These are phyloP conservation scores for Xiphophorus hellerii DNA, from an alignment of 2,113 vertebrate genomes.

Conservation along the genomic window DNA sequence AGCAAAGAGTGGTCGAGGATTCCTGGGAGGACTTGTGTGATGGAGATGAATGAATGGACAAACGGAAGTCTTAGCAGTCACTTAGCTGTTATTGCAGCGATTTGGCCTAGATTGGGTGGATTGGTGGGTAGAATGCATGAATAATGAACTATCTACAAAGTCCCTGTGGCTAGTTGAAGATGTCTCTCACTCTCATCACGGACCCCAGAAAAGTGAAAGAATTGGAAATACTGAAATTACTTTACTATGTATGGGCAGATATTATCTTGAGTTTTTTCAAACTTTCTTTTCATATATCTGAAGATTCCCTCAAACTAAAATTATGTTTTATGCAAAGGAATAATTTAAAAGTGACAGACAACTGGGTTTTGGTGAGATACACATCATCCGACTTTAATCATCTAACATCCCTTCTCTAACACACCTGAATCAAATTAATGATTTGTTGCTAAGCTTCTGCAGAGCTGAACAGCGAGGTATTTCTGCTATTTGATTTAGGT, in stretches of 20 bases:
- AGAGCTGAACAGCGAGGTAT: too few species aligned
- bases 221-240: slow-evolving; percentile 27
- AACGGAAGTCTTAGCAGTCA: slow-evolving; percentile 58
- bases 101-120: slow-evolving; percentile 72
- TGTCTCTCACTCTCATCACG: slow-evolving; percentile 62
- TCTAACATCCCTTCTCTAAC: too few species aligned
- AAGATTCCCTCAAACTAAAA: slow-evolving; percentile 18
- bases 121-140: slow-evolving; percentile 69
- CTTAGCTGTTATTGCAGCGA: slow-evolving; percentile 56
- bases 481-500: too few species aligned
- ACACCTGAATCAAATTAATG: too few species aligned
- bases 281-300: not conserved
- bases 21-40: slow-evolving; percentile 41
- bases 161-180: slow-evolving; percentile 65
- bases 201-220: slow-evolving; percentile 25
- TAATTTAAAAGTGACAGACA: slow-evolving; percentile 39
- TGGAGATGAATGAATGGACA: slow-evolving; percentile 53
- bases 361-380: slow-evolving; percentile 35
- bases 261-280: not conserved
- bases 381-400: not conserved
- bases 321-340: slow-evolving; percentile 34
- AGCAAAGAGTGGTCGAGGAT: slow-evolving; percentile 43
- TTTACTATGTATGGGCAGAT: not conserved
- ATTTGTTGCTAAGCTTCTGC: too few species aligned
- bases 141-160: slow-evolving; percentile 73